These are phyloP conservation scores for Sepiola atlantica DNA, from an alignment of 2,888 invertebrate species.

Conservation along the genomic window DNA sequence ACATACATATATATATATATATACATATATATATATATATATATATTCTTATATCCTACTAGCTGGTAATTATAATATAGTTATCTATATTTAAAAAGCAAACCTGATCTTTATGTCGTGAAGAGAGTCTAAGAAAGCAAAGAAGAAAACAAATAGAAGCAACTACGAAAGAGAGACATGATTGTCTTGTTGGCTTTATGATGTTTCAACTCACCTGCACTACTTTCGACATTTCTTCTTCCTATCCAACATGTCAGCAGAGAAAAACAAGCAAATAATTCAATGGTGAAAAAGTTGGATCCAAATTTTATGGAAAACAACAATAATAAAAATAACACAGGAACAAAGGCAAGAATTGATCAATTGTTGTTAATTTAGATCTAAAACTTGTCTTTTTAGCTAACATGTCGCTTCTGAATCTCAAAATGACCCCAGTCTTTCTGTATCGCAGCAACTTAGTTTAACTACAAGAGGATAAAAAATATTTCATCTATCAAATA, in stretches of 20 bases:
- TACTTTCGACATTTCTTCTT: not conserved
- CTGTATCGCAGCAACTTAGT: no score
- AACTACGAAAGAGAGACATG: not conserved
- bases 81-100: not conserved
- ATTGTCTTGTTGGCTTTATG: not conserved
- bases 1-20: not conserved
- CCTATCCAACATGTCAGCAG: not conserved
- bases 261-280: not conserved
- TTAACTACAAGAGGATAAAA: no score
- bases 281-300: not conserved
- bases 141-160: not conserved
- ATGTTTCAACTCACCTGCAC: not conserved
- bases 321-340: not conserved
- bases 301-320: not conserved
- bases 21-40: not conserved
- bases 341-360: not conserved
- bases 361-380: not conserved
- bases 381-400: no score
- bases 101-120: not conserved
- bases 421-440: no score
- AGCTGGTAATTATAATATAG: not conserved
- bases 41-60: not conserved
- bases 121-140: not conserved
- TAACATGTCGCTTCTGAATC: no score
- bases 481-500: no score